Conservation (phyloP, 2,797 vertebrate genomes). For the Ptychadena robeensis region DNA sequence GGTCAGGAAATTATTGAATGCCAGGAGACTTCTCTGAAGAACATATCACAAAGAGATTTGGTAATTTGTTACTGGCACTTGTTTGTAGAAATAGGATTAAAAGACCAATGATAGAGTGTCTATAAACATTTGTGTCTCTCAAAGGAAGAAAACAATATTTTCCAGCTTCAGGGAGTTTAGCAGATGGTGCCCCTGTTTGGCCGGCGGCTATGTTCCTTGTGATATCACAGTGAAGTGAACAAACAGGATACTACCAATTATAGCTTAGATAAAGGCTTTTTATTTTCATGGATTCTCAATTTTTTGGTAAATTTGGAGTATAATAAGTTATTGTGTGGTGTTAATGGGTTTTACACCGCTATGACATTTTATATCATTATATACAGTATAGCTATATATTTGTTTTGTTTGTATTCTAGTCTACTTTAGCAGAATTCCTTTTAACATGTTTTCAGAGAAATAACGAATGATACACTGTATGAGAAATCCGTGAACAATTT, state of each 20-base stretch:
- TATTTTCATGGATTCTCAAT: slow-evolving; percentile 5
- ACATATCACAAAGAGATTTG: not conserved
- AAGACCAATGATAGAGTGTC: slow-evolving; percentile 8
- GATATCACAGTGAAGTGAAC: slow-evolving; percentile 34
- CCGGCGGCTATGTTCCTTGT: slow-evolving; percentile 30
- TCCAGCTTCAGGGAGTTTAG: slow-evolving; percentile 37
- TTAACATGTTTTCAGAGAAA: too few relatives aligned
- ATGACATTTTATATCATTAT: too few relatives aligned
- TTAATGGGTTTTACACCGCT: not conserved
- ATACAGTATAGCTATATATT: too few relatives aligned
- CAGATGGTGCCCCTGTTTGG: slow-evolving; percentile 52
- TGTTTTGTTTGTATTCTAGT: too few relatives aligned
- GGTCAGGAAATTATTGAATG: slow-evolving; percentile 11
- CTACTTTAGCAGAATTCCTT: too few relatives aligned
- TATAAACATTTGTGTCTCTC: slow-evolving; percentile 36
- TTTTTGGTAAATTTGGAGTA: too few relatives aligned
- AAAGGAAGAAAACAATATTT: slow-evolving; percentile 45
- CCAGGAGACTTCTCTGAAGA: not conserved
- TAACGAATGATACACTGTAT: too few relatives aligned
- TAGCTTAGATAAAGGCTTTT: slow-evolving; percentile 6
- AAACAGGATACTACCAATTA: slow-evolving; percentile 12
- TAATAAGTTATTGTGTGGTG: too few relatives aligned
- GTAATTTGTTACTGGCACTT: slow-evolving; percentile 16
- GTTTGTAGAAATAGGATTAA: not conserved
- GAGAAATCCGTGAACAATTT: too few relatives aligned